phyloP scores from a whole-genome alignment of 2,113 vertebrate species.

The Acrocephalus kingi region DNA sequence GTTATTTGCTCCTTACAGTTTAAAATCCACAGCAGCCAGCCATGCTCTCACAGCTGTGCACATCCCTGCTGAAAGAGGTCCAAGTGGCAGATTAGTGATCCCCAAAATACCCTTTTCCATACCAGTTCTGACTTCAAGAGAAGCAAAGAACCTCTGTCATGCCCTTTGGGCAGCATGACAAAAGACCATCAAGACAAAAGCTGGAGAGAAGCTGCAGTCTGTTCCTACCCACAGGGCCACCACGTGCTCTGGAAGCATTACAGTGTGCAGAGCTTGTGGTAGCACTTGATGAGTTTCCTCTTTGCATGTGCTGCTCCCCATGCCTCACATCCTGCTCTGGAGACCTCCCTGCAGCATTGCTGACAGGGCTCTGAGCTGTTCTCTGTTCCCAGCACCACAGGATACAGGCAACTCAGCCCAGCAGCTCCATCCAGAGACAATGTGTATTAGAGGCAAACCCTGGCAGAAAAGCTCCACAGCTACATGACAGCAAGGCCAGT shows the following conservation, averaged over 20 bases:
- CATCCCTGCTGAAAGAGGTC: neutral
- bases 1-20: neutral
- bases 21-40: neutral
- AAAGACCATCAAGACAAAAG: neutral
- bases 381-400: neutral
- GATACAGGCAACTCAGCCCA: neutral
- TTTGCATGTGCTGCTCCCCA: neutral
- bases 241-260: neutral
- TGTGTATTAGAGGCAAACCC: neutral
- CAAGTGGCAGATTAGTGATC: neutral
- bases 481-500: neutral
- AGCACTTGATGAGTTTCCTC: neutral
- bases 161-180: neutral
- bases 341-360: neutral
- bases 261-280: neutral
- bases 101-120: neutral
- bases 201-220: neutral
- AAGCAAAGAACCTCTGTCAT: neutral
- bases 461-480: neutral
- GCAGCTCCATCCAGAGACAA: constrained; percentile 1
- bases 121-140: neutral
- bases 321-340: neutral
- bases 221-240: neutral
- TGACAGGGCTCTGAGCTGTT: neutral
- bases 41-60: neutral